Evolutionary conservation across 2,113 vertebrate genomes (phyloP).

Genomic region (Acinonyx jubatus): DNA sequence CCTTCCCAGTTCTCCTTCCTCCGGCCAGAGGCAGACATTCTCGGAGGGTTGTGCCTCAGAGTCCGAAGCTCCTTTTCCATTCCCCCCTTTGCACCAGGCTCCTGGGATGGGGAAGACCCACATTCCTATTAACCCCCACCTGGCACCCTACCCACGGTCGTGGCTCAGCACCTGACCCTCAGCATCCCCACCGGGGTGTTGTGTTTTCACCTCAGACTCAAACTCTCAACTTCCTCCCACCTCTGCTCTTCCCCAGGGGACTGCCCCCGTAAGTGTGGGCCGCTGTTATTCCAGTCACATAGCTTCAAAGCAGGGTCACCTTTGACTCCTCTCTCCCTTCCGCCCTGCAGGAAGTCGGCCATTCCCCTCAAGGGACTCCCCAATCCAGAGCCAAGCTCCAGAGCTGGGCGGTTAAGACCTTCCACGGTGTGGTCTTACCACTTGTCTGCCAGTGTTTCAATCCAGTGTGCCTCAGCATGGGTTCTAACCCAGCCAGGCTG

Average conservation of each 20-base stretch:
- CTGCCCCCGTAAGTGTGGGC: neutral
- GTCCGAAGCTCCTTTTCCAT: neutral
- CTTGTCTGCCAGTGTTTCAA: neutral
- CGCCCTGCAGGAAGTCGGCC: neutral
- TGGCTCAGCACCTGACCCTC: neutral
- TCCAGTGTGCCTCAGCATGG: neutral
- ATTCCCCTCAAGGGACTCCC: rapidly evolving
- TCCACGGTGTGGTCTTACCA: neutral
- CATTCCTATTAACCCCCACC: neutral
- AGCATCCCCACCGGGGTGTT: neutral
- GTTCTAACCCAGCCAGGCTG: neutral
- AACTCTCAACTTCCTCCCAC: neutral
- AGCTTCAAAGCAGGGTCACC: neutral
- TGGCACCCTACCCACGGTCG: rapidly evolving
- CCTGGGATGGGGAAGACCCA: rapidly evolving
- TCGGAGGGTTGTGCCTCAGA: rapidly evolving
- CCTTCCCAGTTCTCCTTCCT: neutral
- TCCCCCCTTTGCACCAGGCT: neutral
- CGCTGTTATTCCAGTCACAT: neutral
- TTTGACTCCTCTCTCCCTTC: neutral
- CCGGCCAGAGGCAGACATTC: neutral
- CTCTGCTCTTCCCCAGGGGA: neutral
- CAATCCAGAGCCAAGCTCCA: neutral
- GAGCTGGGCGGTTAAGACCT: neutral
- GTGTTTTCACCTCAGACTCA: neutral